Evolutionary conservation across 23 tunicate species (phyloP), one percentile per base, ranked within the genome.

Genomic region (Ciona savignyi): DNA sequence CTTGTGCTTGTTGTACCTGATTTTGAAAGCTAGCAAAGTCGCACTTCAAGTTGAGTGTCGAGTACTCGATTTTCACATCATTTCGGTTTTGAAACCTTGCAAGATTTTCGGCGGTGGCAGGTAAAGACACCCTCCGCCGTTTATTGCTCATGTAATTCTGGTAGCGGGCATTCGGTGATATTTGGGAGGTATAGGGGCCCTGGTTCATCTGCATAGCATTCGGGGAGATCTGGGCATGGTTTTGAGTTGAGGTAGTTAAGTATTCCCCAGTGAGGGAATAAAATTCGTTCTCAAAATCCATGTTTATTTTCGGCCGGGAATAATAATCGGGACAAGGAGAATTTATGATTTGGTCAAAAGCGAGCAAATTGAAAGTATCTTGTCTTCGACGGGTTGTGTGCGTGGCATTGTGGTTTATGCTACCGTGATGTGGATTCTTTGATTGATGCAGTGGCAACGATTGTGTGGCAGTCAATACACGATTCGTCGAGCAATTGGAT

Each of bases 21-120:
- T 42, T 42, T 42, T 42, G 56, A 42, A 42, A 42, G 15, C 56
- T 15, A 15, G 56, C 15, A 15, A 42, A 42, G 56, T 42, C 56
- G 56, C 56, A 42, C 15, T 42, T 42, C 9, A 42, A 42, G 73
- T 69, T 35, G 9, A 34, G 73, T 31, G 73, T 24, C 24, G 34
- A 69, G 32, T 69, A 69, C 73, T 69, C 73, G 2, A 69, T 69
- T 69, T 69, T 69, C 20, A 69, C 73, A 28, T 69, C 73, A 32
- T 29, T 69, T 31, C 34, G 24, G 49, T 69, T 32, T 42, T 9
- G 56, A 42, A 42, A 42, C 15, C 56, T 42, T 15, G 56, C 15
- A 42, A 15, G 11, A 42, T 42, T 42, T 42, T 42, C 11, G 11
- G 56, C 56, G 56, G 56, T 15, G 9, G 56, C 56, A 42, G 56